Evolutionary conservation across 2,888 invertebrate species (phyloP).

Genomic region (Troides aeacus): DNA sequence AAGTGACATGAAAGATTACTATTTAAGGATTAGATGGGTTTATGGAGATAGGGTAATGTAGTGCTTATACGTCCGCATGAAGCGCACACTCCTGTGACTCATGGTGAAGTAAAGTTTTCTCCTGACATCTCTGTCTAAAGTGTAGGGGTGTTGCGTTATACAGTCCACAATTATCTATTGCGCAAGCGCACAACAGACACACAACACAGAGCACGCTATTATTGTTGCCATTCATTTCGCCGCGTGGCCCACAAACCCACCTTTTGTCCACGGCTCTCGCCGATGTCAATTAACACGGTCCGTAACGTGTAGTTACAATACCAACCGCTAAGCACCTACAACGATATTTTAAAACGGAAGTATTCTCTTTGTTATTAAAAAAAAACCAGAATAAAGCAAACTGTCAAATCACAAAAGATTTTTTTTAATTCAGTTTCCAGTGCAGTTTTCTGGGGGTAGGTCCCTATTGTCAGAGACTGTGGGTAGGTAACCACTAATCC

Average conservation of each 20-base stretch:
- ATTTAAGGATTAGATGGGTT: too few species aligned
- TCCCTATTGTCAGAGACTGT: too few species aligned
- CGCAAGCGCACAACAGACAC: slow-evolving; percentile 30
- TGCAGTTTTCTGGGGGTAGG: too few species aligned
- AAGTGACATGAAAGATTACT: too few species aligned
- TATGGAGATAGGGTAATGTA: too few species aligned
- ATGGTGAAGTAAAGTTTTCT: neutral
- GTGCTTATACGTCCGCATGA: too few species aligned
- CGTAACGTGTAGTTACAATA: slow-evolving; percentile 22
- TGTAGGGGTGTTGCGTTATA: slow-evolving; percentile 7
- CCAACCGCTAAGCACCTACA: neutral
- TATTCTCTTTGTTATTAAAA: too few species aligned
- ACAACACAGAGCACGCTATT: slow-evolving; percentile 8
- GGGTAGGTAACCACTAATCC: too few species aligned
- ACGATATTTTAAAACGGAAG: neutral
- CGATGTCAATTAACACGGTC: slow-evolving; percentile 33
- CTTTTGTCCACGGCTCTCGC: slow-evolving; percentile 39
- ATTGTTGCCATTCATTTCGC: slow-evolving; percentile 32
- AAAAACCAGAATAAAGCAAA: too few species aligned
- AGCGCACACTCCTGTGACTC: neutral
- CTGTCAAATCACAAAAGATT: too few species aligned
- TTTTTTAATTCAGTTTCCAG: too few species aligned
- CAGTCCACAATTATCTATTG: slow-evolving; percentile 53
- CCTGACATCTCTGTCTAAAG: neutral
- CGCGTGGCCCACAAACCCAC: slow-evolving; percentile 59